Conservation (phyloP, 2,113 vertebrate species). For the Channa maculata region DNA sequence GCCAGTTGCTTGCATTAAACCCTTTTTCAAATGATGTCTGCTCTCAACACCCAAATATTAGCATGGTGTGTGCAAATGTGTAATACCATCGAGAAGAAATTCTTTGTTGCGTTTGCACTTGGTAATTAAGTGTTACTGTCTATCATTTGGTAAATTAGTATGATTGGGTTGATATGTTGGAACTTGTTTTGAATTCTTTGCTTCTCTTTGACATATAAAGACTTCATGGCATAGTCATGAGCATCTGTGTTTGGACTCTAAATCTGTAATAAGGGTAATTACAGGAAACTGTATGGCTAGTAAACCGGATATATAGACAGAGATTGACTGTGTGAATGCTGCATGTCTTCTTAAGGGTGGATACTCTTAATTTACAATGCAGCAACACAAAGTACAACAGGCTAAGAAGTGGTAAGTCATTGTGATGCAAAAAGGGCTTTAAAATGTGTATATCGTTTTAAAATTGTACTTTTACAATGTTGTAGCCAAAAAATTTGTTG, state of each 20-base stretch:
- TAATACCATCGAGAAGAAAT: slow-evolving; percentile 23
- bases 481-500: no score
- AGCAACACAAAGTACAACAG: no score
- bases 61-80: background rate
- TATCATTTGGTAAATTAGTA: slow-evolving; percentile 42
- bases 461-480: no score
- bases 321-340: slow-evolving; percentile 26
- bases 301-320: slow-evolving; percentile 41
- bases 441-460: no score
- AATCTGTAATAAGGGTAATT: slow-evolving; percentile 64
- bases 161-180: slow-evolving; percentile 41
- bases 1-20: background rate
- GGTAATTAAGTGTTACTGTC: slow-evolving; percentile 13
- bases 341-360: slow-evolving; percentile 1
- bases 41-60: background rate
- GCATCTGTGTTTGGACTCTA: slow-evolving; percentile 45
- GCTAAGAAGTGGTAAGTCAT: background rate
- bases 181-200: slow-evolving; percentile 55
- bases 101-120: slow-evolving; percentile 12
- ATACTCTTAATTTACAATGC: slow-evolving; percentile 10
- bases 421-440: background rate
- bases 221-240: slow-evolving; percentile 26
- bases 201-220: no score
- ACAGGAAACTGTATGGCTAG: slow-evolving; percentile 52
- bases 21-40: background rate